Conservation (phyloP, 2,797 vertebrate genomes). For the Chelon labrosus region DNA sequence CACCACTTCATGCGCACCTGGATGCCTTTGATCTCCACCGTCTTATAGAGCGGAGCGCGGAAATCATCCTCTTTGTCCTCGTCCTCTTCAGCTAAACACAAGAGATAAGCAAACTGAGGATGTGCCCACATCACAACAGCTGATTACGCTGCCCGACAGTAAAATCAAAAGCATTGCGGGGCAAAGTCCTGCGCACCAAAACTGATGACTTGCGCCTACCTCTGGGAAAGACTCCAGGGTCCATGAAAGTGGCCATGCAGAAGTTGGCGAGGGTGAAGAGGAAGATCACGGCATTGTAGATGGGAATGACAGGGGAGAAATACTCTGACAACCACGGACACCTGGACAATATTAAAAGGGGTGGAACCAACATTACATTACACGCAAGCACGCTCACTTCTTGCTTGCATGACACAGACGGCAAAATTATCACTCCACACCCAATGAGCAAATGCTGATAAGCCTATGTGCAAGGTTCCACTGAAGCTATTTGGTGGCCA, state of each 20-base stretch:
- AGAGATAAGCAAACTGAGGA: conserved; percentile 24
- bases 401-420: conserved; percentile 2
- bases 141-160: not conserved
- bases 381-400: not conserved
- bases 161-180: not conserved
- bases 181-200: not conserved
- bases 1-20: conserved; percentile 99
- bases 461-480: conserved; percentile 19
- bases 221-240: conserved; percentile 97
- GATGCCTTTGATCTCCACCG: conserved; percentile 96
- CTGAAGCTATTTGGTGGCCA: conserved; percentile 23
- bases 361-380: not conserved
- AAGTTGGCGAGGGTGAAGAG: conserved; percentile 98
- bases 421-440: conserved; percentile 1
- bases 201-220: conserved; percentile 77
- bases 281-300: conserved; percentile 93
- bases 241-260: conserved; percentile 99
- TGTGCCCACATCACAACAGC: not conserved
- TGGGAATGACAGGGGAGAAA: conserved; percentile 90
- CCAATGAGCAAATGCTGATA: conserved; percentile 10
- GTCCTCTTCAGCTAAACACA: conserved; percentile 92
- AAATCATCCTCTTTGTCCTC: conserved; percentile 99
- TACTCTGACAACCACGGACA: conserved; percentile 93
- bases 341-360: conserved; percentile 74
- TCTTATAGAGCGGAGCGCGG: conserved; percentile 97